Percentiles rank a stretch among this genome's conserved stretches.
Conservation (phyloP, 2,797 vertebrate species). For the Prionace glauca region DNA sequence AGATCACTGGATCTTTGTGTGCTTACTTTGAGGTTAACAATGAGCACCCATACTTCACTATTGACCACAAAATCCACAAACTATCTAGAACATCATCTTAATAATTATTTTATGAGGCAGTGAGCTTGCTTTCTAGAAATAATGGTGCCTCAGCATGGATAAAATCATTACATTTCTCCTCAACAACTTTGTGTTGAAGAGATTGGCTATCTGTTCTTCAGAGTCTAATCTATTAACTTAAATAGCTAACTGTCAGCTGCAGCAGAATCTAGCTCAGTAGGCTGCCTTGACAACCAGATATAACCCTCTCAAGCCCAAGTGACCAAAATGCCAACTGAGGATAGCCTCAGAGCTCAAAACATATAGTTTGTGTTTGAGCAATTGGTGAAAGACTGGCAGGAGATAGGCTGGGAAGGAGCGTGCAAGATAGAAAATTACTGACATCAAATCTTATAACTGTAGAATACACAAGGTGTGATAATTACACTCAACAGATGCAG, state of each 20-base stretch:
- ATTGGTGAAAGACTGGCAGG: neutral
- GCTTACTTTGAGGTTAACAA: neutral
- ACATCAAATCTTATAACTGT: neutral
- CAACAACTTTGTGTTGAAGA: neutral
- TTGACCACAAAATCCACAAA: neutral
- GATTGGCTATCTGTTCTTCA: neutral
- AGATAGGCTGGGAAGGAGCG: neutral
- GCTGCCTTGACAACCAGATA: neutral
- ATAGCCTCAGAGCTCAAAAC: neutral
- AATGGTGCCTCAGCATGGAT: neutral
- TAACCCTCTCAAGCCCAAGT: neutral
- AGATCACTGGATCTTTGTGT: neutral
- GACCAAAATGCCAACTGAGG: neutral
- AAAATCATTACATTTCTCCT: neutral
- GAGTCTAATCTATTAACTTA: neutral
- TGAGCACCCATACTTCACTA: no score
- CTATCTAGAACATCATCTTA: neutral
- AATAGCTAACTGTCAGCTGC: neutral
- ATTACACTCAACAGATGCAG: neutral
- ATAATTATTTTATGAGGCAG: neutral
- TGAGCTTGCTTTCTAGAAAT: neutral
- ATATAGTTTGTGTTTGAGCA: neutral
- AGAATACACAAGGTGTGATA: neutral
- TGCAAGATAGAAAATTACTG: neutral
- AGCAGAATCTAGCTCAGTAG: neutral